Evolutionary conservation across 2,113 vertebrate species (phyloP).

Genomic region (Oenanthe oenanthe): DNA sequence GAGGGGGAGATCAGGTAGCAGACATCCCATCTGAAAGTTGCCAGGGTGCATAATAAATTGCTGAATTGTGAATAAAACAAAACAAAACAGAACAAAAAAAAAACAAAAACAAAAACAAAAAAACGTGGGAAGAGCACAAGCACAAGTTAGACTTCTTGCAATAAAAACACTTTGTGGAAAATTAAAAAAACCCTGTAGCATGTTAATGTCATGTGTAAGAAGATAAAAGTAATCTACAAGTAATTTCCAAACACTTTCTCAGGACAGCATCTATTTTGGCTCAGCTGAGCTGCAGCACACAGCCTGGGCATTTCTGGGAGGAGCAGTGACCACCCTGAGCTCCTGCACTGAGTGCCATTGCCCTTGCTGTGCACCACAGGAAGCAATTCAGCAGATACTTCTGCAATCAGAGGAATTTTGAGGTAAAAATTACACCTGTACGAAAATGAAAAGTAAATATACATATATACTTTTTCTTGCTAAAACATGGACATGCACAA

Average conservation of each 20-base stretch:
- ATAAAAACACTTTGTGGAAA: neutral
- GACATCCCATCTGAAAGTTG: neutral
- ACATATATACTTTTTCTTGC: neutral
- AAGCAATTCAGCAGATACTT: neutral
- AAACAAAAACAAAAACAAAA: neutral
- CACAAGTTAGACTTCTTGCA: neutral
- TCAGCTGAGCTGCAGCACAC: neutral
- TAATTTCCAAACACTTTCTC: neutral
- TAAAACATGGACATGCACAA: neutral
- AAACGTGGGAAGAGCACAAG: neutral
- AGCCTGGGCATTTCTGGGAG: neutral
- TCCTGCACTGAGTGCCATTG: neutral
- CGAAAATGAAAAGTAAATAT: neutral
- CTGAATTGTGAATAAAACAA: neutral
- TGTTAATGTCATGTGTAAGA: neutral
- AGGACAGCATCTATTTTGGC: neutral
- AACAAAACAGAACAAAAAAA: neutral
- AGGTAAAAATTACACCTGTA: neutral
- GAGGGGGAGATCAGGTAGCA: neutral
- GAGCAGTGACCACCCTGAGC: neutral
- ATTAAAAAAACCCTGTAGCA: neutral
- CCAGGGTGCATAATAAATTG: neutral
- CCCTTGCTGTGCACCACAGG: neutral
- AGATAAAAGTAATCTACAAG: neutral
- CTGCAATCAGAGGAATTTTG: neutral